Evolutionary conservation across 2,888 invertebrate species (phyloP).

Genomic region (Blastobasis adustella): DNA sequence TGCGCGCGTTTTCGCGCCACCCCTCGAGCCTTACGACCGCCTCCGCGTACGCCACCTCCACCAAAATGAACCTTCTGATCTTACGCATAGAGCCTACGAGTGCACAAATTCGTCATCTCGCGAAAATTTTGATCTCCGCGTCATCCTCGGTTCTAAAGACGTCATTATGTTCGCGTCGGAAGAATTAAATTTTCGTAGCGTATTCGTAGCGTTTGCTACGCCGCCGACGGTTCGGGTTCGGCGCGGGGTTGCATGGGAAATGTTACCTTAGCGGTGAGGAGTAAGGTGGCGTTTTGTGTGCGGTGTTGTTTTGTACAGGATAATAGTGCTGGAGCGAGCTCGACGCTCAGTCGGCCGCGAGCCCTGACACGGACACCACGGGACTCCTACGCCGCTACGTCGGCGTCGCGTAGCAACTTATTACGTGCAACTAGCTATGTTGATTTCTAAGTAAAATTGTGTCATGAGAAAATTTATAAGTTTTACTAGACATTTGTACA

Average conservation of each 20-base stretch:
- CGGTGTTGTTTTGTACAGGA: slow-evolving; percentile 25
- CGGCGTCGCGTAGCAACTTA: slow-evolving; percentile 48
- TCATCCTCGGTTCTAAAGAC: slow-evolving; percentile 63
- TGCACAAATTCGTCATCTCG: slow-evolving; percentile 35
- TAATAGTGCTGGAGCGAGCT: slow-evolving; percentile 41
- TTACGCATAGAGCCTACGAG: slow-evolving; percentile 41
- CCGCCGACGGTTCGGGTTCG: slow-evolving; percentile 19
- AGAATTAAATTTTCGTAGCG: slow-evolving; percentile 65
- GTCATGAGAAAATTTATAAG: too few relatives aligned
- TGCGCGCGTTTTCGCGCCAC: slow-evolving; percentile 70
- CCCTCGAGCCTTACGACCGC: slow-evolving; percentile 72
- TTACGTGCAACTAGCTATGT: slow-evolving; percentile 36
- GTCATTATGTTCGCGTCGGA: slow-evolving; percentile 64
- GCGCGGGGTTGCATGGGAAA: slow-evolving; percentile 18
- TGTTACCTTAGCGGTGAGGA: slow-evolving; percentile 18
- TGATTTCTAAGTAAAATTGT: too few relatives aligned
- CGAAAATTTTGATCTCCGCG: slow-evolving; percentile 46
- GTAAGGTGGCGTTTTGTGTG: slow-evolving; percentile 35
- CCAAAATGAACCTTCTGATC: slow-evolving; percentile 59
- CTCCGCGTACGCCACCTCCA: slow-evolving; percentile 46
- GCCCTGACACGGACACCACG: slow-evolving; percentile 46
- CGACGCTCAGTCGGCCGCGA: slow-evolving; percentile 60
- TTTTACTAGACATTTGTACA: too few relatives aligned
- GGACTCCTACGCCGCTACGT: slow-evolving; percentile 21
- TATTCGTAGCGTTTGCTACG: slow-evolving; percentile 42